phyloP scores from a whole-genome alignment of 2,113 vertebrate genomes.

The Saccopteryx leptura region DNA sequence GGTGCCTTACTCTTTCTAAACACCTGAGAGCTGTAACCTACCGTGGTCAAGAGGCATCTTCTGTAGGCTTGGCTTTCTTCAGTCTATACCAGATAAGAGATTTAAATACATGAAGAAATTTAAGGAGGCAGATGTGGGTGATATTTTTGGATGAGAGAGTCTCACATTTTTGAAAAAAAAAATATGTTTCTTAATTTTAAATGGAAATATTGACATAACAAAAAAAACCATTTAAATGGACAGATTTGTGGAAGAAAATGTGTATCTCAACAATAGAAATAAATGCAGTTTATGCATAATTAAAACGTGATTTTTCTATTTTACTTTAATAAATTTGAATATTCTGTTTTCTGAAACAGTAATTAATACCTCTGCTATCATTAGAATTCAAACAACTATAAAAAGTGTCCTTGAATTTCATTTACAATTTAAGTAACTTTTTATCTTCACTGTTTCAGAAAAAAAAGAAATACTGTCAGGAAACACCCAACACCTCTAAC shows the following conservation, averaged over 20 bases:
- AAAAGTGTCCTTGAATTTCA: conserved; percentile 55
- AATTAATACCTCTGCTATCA: not conserved
- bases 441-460: not conserved
- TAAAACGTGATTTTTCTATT: conserved; percentile 66
- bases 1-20: not conserved
- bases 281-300: conserved; percentile 74
- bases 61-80: not conserved
- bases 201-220: conserved; percentile 84
- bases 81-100: not conserved
- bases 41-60: rapidly evolving
- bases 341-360: conserved; percentile 56
- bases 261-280: conserved; percentile 77
- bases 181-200: conserved; percentile 78
- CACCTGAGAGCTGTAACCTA: rapidly evolving
- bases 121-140: conserved; percentile 73
- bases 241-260: conserved; percentile 75
- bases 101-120: conserved; percentile 48
- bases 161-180: conserved; percentile 61
- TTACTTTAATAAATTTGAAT: conserved; percentile 61
- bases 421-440: conserved; percentile 57
- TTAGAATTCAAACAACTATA: conserved; percentile 18
- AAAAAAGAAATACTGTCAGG: not conserved
- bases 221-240: conserved; percentile 79
- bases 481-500: not conserved
- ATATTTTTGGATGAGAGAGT: conserved; percentile 75